Base-by-base conservation (phyloP, 2,797 vertebrate genomes). In the Peromyscus aztecus region DNA sequence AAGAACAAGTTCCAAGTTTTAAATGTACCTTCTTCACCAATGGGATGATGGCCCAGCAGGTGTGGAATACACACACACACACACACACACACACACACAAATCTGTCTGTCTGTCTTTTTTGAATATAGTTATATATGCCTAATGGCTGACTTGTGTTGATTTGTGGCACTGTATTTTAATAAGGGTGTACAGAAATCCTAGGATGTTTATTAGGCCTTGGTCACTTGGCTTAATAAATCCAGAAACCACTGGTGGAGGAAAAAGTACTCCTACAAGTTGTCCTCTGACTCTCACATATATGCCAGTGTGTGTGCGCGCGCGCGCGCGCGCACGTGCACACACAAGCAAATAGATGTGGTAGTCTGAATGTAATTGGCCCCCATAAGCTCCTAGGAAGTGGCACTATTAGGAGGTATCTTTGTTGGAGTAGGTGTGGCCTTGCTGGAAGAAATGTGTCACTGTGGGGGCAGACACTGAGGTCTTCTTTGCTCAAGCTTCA, bases 1-100 rank as follows among this genome's bases (percentile, higher is more conserved):
- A 86, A 29, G 11, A 87, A 13, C 57, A 92, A 95, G 52, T 78
- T 81, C 19, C 67, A 92, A 78, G 46, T 94, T 95, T 95, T 77
- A 94, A 96, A 77, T 17, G 23, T 65, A 77, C 29, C 40, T 63
- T 71, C 65, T 80, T 49, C 37, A 76, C 34, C 37, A 83, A 40
- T 63, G 24, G 61, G 23, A 82, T 59, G 23, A 82, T 59, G 7
- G n/a, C 5, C 2, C n/a, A 81, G 6, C n/a, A 81, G 78, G 12
- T 40, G 24, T 27, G 37, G 55, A 59, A 82, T 17, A 34, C 31
- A 76, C 24, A 75, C 73, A 75, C 23, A 75, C 73, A 77, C 23
- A 57, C 31, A 46, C 75, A 29, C 27, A 16, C 73, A 75, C 71
- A 73, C 71, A 24, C 67, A 73, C 69, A 37, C n/a, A 37, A 31